Conservation (phyloP, 2,888 invertebrate genomes). For the Spialia ferax region DNA sequence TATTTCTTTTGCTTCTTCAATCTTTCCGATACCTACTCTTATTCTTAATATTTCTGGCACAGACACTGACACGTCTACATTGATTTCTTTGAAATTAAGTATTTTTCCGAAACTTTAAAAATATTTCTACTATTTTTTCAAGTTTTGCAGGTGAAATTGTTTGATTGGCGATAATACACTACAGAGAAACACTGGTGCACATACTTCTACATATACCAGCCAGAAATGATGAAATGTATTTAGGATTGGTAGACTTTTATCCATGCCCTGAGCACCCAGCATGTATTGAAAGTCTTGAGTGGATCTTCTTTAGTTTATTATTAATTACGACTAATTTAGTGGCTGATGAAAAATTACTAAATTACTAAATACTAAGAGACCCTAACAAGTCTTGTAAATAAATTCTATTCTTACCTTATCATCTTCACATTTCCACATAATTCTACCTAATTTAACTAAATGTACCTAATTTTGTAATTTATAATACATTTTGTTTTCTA, state of each 20-base stretch:
- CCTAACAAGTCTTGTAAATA: no score
- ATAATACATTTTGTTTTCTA: no score
- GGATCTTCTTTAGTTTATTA: constrained; percentile 43
- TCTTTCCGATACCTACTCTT: constrained; percentile 58
- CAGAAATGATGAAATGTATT: constrained; percentile 68
- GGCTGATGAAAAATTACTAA: constrained; percentile 23
- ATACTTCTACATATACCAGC: constrained; percentile 86
- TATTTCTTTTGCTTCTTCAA: constrained; percentile 68
- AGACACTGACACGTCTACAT: constrained; percentile 63
- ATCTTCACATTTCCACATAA: no score
- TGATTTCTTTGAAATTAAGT: constrained; percentile 55
- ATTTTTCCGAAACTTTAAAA: constrained; percentile 54
- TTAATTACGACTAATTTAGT: constrained; percentile 19
- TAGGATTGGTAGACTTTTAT: constrained; percentile 54
- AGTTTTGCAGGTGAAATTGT: constrained; percentile 52
- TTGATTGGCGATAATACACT: constrained; percentile 59
- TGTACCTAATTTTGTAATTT: no score
- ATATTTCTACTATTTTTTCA: constrained; percentile 48
- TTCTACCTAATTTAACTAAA: no score
- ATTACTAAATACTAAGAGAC: no score
- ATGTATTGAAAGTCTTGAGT: constrained; percentile 59
- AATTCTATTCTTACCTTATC: no score
- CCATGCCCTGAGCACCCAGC: constrained; percentile 72
- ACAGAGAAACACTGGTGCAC: constrained; percentile 76
- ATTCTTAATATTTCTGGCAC: constrained; percentile 69